These are phyloP conservation scores for Drosophila tani DNA, from an alignment of 1,140 invertebrate genomes.

Conservation along the genomic window DNA sequence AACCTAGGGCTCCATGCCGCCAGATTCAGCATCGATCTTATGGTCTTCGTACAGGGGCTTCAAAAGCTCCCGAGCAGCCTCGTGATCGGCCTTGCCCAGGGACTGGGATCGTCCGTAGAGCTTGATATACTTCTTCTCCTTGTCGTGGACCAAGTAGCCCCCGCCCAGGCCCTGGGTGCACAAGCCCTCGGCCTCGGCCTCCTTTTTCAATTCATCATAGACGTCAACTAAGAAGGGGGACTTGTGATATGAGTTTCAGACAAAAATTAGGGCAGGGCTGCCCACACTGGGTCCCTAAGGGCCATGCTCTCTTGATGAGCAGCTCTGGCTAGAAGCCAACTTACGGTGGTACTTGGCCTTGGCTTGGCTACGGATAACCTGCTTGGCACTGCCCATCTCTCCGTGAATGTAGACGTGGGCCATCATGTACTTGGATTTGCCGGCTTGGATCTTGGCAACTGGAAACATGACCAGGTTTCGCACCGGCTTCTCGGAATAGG, in stretches of 20 bases:
- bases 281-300: too few species aligned
- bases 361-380: slow-evolving; percentile 39
- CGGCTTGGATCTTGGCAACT: slow-evolving; percentile 18
- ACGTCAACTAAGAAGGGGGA: slow-evolving; percentile 40
- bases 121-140: slow-evolving; percentile 52
- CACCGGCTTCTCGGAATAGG: slow-evolving; percentile 20
- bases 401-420: slow-evolving; percentile 63
- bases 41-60: background rate
- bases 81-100: slow-evolving; percentile 59
- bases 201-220: slow-evolving; percentile 47
- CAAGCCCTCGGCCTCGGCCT: slow-evolving; percentile 27
- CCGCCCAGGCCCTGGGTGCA: slow-evolving; percentile 63
- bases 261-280: background rate
- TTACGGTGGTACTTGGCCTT: slow-evolving; percentile 58
- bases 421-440: slow-evolving; percentile 59
- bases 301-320: too few species aligned
- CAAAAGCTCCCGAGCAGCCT: slow-evolving; percentile 29
- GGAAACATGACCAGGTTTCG: slow-evolving; percentile 31
- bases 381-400: slow-evolving; percentile 36
- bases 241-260: background rate
- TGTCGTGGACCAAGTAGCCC: slow-evolving; percentile 50
- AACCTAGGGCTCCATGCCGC: slow-evolving; percentile 21
- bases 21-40: slow-evolving; percentile 55
- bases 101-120: slow-evolving; percentile 48
- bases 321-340: slow-evolving; percentile 4